These are phyloP conservation scores for Chlorocebus sabaeus DNA, from an alignment of 2,113 vertebrate species.

Conservation along the genomic window DNA sequence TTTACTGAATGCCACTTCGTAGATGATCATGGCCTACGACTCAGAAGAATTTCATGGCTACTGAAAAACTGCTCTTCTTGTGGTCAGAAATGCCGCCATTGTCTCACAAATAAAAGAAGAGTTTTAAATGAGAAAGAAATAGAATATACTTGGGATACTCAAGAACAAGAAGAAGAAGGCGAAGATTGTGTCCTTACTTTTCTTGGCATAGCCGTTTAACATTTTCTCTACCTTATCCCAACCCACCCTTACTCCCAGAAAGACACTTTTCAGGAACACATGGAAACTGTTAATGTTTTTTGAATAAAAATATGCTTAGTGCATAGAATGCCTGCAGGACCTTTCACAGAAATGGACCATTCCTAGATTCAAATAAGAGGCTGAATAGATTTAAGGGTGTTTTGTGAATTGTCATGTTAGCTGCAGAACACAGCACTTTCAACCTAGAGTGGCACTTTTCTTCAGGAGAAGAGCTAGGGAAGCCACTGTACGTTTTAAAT, in stretches of 20 bases:
- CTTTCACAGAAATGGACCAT: background rate
- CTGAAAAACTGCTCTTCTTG: background rate
- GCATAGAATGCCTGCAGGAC: background rate
- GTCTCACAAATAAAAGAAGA: background rate
- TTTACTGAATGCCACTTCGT: background rate
- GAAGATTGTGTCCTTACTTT: background rate
- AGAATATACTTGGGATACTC: background rate
- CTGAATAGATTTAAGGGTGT: background rate
- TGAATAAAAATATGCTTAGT: background rate
- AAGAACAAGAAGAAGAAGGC: background rate
- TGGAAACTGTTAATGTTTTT: background rate
- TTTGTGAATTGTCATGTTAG: background rate
- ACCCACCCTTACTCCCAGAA: background rate
- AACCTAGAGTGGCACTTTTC: background rate
- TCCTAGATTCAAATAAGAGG: slow-evolving; percentile 7
- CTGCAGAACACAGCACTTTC: background rate
- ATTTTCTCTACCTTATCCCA: background rate
- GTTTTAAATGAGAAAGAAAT: background rate
- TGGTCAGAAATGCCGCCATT: background rate
- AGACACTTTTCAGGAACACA: background rate
- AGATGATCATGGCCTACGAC: background rate
- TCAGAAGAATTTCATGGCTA: background rate
- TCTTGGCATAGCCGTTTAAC: background rate
- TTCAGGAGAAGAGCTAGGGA: background rate
- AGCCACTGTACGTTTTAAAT: background rate